phyloP scores from a whole-genome alignment of 2,797 vertebrate genomes.

The Pseudochaenichthys georgianus region DNA sequence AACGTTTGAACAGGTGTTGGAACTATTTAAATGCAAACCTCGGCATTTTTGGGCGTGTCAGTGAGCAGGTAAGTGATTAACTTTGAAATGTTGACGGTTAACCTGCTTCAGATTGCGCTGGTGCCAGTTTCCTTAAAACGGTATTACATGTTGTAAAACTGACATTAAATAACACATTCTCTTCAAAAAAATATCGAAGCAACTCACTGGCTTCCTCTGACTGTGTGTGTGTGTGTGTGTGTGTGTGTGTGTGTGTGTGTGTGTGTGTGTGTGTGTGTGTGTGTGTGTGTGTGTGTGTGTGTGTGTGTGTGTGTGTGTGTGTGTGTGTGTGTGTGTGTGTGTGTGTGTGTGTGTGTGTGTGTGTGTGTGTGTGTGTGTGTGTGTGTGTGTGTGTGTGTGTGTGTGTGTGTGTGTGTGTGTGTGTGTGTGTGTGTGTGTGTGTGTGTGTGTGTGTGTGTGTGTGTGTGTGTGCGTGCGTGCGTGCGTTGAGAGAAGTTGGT shows the following conservation, averaged over 20 bases:
- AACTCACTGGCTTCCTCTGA: accelerated
- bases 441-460: not conserved
- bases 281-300: not conserved
- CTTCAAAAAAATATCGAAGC: not conserved
- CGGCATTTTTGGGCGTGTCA: constrained; percentile 55
- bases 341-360: not conserved
- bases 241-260: not conserved
- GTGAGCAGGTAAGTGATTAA: constrained; percentile 58
- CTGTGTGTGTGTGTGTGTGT: not conserved
- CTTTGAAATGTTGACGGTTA: constrained; percentile 4
- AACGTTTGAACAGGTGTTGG: constrained; percentile 41
- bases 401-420: not conserved
- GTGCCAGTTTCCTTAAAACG: not conserved
- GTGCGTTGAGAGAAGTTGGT: not conserved
- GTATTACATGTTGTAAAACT: not conserved
- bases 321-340: not conserved
- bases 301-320: not conserved
- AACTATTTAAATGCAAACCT: constrained; percentile 1
- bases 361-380: not conserved
- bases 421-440: not conserved
- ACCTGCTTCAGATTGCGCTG: not conserved
- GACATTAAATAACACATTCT: not conserved
- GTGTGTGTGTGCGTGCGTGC: not conserved
- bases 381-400: not conserved
- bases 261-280: not conserved